Conservation (phyloP, 2,888 invertebrate species). For the Girardia tigrina region DNA sequence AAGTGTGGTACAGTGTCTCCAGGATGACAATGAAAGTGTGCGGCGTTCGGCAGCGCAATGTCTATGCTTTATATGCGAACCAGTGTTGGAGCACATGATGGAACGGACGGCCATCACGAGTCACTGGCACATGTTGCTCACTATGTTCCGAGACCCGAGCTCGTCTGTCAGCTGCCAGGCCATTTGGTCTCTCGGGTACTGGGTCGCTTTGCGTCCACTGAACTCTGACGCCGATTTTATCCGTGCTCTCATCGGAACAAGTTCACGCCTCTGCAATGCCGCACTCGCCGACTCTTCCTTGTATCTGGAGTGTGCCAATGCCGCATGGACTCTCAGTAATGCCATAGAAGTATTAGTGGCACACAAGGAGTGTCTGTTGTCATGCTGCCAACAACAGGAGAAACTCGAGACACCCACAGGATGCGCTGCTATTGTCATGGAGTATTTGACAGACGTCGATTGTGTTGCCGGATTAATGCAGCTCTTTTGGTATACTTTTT, state of each 20-base stretch:
- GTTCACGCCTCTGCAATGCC: not conserved
- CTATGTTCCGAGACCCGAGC: not conserved
- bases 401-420: too few species aligned
- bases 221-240: not conserved
- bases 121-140: not conserved
- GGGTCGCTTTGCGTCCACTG: not conserved
- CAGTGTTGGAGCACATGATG: slow-evolving; percentile 1
- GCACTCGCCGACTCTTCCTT: not conserved
- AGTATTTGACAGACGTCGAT: not conserved
- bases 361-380: not conserved
- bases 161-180: not conserved
- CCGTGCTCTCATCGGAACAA: not conserved
- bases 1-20: not conserved
- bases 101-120: not conserved
- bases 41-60: not conserved
- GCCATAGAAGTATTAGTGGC: not conserved
- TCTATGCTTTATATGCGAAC: not conserved
- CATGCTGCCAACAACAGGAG: not conserved
- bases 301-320: not conserved
- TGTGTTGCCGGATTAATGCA: not conserved
- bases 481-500: too few species aligned
- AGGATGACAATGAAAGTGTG: slow-evolving; percentile 11
- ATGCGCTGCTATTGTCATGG: not conserved
- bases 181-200: not conserved
- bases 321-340: slow-evolving; percentile 3